Percentiles rank a stretch among this genome's conserved stretches.
Evolutionary conservation across 2,113 vertebrate species (phyloP).

Genomic region (Paralichthys olivaceus): DNA sequence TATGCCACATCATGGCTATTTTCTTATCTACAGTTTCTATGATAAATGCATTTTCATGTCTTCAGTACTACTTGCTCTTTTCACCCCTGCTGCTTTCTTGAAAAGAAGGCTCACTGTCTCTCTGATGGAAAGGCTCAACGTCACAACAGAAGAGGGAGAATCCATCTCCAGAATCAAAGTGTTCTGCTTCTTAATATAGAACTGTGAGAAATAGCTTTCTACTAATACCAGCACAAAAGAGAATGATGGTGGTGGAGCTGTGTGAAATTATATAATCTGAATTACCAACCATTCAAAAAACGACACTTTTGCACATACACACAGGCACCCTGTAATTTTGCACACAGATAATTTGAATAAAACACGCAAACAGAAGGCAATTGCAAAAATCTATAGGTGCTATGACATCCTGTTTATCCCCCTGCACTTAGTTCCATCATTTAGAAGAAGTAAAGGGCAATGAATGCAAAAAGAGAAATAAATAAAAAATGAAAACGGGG

Average conservation of each 20-base stretch:
- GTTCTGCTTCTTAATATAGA: constrained; percentile 33
- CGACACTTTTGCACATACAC: constrained; percentile 10
- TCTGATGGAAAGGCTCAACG: not conserved
- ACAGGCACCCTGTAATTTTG: constrained; percentile 7
- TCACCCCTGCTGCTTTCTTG: not conserved
- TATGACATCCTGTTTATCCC: constrained; percentile 8
- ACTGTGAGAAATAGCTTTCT: constrained; percentile 27
- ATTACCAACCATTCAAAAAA: constrained; percentile 28
- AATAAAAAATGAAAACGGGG: constrained; percentile 3
- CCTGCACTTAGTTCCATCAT: constrained; percentile 32
- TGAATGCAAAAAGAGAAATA: constrained; percentile 13
- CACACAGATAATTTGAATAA: constrained; percentile 52
- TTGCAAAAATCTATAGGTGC: constrained; percentile 30
- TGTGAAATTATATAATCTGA: constrained; percentile 48
- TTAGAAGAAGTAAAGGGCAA: constrained; percentile 13
- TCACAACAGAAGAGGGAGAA: constrained; percentile 27
- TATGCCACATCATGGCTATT: not conserved
- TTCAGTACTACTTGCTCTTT: constrained; percentile 1
- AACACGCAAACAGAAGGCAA: constrained; percentile 33
- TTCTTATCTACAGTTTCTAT: not conserved
- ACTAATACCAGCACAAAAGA: constrained; percentile 32
- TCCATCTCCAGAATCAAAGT: constrained; percentile 16
- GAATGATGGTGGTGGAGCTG: constrained; percentile 1
- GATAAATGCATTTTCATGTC: not conserved
- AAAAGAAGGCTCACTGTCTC: constrained; percentile 1